phyloP scores from a whole-genome alignment of 2,888 invertebrate genomes.

The Drepanosiphum platanoidis region DNA sequence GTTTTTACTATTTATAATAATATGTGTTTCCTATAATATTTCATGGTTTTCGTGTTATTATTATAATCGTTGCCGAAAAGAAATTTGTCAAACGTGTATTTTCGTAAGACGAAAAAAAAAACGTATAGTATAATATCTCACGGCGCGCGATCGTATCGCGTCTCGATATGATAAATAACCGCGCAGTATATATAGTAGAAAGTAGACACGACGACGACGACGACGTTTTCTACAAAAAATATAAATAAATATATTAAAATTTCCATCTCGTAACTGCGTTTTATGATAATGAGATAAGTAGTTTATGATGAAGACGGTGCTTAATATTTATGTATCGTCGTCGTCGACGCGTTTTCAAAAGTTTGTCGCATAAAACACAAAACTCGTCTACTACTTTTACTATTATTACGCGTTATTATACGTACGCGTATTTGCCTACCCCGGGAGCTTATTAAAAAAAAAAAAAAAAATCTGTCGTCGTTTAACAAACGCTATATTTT shows the following conservation, averaged over 20 bases:
- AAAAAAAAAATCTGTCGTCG: too few species aligned
- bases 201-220: too few species aligned
- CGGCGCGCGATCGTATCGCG: too few species aligned
- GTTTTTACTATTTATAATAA: too few species aligned
- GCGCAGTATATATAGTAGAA: too few species aligned
- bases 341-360: neutral
- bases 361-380: neutral
- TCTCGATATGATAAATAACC: too few species aligned
- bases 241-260: slow-evolving; percentile 2
- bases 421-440: neutral
- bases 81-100: too few species aligned
- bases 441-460: neutral
- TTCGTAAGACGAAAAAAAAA: too few species aligned
- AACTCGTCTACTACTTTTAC: slow-evolving; percentile 15
- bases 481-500: neutral
- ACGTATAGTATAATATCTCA: too few species aligned
- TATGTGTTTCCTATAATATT: too few species aligned
- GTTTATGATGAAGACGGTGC: neutral
- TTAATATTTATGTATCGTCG: neutral
- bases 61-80: too few species aligned
- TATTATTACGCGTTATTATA: neutral
- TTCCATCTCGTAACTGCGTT: neutral
- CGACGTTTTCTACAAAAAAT: neutral
- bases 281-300: slow-evolving; percentile 14
- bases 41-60: too few species aligned